Percentiles rank a stretch among this genome's conserved stretches.
These are phyloP conservation scores for Scomber colias DNA, from an alignment of 2,113 vertebrate genomes.

Conservation along the genomic window DNA sequence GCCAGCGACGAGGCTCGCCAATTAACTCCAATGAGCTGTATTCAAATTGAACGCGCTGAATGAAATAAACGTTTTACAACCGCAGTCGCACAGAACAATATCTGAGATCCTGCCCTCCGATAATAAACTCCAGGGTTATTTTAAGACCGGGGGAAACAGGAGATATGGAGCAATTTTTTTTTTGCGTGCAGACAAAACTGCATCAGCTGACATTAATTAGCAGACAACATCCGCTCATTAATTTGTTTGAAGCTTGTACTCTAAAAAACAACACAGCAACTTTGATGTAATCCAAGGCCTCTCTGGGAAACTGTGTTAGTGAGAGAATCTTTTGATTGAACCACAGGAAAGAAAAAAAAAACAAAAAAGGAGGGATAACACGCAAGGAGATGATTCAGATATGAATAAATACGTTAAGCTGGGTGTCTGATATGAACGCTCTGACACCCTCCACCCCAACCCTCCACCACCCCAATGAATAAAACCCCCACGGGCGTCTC, in stretches of 20 bases:
- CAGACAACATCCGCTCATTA: constrained; percentile 48
- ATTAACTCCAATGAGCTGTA: constrained; percentile 14
- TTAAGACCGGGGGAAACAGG: constrained; percentile 2
- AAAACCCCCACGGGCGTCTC: constrained; percentile 15
- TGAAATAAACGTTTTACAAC: constrained; percentile 14
- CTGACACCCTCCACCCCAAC: constrained; percentile 5
- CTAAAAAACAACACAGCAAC: constrained; percentile 31
- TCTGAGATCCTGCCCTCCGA: not conserved
- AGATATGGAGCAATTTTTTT: constrained; percentile 13
- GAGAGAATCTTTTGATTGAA: constrained; percentile 21
- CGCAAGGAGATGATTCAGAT: not conserved
- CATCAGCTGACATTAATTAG: constrained; percentile 52
- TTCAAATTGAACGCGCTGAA: not conserved
- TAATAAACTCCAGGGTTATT: constrained; percentile 10
- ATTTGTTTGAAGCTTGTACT: constrained; percentile 30
- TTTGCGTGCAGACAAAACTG: not conserved
- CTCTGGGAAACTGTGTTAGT: not conserved
- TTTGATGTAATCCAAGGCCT: constrained; percentile 46
- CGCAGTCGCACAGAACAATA: not conserved
- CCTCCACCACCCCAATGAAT: constrained; percentile 20
- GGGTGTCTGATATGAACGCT: constrained; percentile 2
- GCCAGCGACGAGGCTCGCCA: not conserved
- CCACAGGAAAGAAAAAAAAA: not conserved
- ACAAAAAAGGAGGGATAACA: not conserved
- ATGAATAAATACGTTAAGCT: constrained; percentile 3